Conservation (phyloP, 2,113 vertebrate genomes). For the Spermophilus dauricus region DNA sequence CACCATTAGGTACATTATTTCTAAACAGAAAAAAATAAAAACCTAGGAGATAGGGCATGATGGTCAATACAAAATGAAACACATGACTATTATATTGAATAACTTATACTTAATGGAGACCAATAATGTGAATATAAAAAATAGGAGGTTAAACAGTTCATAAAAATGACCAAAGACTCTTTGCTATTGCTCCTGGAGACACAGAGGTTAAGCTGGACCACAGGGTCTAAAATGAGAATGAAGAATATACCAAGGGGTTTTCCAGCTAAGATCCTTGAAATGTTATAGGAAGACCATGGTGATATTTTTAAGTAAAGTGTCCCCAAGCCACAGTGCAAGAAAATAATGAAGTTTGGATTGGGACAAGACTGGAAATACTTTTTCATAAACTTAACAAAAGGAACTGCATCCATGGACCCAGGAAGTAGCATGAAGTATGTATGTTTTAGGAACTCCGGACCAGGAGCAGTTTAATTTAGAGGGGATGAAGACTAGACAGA, state of each 20-base stretch:
- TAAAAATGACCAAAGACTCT: not conserved
- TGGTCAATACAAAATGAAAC: not conserved
- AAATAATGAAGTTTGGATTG: not conserved
- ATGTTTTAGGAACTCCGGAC: not conserved
- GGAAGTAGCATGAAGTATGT: not conserved
- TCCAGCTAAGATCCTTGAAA: not conserved
- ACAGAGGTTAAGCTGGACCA: not conserved
- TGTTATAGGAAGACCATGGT: not conserved
- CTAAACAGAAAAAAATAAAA: not conserved
- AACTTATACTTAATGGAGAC: not conserved
- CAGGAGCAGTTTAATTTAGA: not conserved
- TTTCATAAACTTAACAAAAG: not conserved
- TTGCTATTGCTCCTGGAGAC: not conserved
- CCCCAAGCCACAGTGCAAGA: not conserved
- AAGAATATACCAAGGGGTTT: not conserved
- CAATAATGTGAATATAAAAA: not conserved
- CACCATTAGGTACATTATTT: not conserved
- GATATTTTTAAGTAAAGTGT: not conserved
- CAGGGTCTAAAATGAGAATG: not conserved
- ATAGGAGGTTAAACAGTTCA: not conserved
- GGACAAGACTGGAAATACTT: not conserved
- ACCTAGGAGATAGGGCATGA: not conserved
- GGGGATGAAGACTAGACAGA: rapidly evolving
- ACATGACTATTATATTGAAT: not conserved
- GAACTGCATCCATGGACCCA: not conserved